Percentiles rank a stretch among this genome's conserved stretches.
phyloP scores from a whole-genome alignment of 1,140 invertebrate species.

The Drosophila kepulauana region DNA sequence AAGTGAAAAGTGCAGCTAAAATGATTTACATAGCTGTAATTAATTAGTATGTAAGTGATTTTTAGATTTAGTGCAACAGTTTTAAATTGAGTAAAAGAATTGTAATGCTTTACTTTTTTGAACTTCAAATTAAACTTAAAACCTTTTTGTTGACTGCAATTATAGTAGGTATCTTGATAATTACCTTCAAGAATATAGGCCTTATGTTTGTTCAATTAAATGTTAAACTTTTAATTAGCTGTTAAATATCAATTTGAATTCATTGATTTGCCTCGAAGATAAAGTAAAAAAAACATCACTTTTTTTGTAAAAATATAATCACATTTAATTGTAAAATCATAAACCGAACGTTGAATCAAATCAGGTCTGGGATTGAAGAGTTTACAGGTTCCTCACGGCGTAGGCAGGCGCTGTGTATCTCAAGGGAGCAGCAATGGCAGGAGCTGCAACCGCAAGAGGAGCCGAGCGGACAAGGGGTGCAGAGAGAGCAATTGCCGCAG shows the following conservation, averaged over 20 bases:
- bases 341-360: conserved; percentile 19
- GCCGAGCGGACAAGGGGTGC: conserved; percentile 66
- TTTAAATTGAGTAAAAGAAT: too few relatives aligned
- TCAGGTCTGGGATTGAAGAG: not conserved
- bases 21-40: not conserved
- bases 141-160: too few relatives aligned
- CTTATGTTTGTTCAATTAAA: too few relatives aligned
- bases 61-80: not conserved
- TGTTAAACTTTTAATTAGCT: too few relatives aligned
- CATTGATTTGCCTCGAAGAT: not conserved
- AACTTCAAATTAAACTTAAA: too few relatives aligned
- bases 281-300: not conserved
- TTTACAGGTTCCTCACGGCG: conserved; percentile 67
- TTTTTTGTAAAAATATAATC: conserved; percentile 52
- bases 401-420: conserved; percentile 66
- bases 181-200: too few relatives aligned
- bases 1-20: not conserved
- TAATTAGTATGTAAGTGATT: not conserved
- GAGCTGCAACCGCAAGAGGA: conserved; percentile 59
- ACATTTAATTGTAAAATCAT: conserved; percentile 61
- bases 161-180: too few relatives aligned
- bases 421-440: conserved; percentile 61
- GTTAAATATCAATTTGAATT: too few relatives aligned
- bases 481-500: conserved; percentile 54
- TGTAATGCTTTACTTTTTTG: too few relatives aligned